Evolutionary conservation across 2,113 vertebrate genomes (phyloP).

Genomic region (Anolis carolinensis): DNA sequence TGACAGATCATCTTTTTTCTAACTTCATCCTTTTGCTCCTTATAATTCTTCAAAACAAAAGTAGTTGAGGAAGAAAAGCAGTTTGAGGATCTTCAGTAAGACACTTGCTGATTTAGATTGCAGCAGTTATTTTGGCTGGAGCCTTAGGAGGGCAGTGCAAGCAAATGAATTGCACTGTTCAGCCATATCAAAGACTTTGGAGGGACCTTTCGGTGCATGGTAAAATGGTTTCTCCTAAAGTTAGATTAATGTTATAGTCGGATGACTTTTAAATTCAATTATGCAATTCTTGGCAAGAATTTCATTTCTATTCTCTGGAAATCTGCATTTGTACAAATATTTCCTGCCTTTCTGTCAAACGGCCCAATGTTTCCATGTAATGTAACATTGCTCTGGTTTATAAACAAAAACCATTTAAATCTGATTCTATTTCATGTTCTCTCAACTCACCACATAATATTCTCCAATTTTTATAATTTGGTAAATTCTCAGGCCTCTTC

Average conservation of each 20-base stretch:
- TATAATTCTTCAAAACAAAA: not conserved
- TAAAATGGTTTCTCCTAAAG: not conserved
- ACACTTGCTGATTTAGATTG: too few relatives aligned
- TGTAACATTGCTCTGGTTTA: not conserved
- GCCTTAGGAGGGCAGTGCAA: conserved; percentile 32
- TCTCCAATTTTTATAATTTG: too few relatives aligned
- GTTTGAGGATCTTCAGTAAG: not conserved
- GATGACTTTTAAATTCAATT: not conserved
- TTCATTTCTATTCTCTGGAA: not conserved
- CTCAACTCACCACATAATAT: not conserved
- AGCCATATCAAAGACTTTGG: not conserved
- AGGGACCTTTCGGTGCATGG: not conserved
- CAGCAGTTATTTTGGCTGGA: not conserved
- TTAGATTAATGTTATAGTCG: not conserved
- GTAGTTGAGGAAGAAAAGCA: not conserved
- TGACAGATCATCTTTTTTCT: not conserved
- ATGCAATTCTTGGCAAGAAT: not conserved
- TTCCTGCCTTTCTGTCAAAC: not conserved
- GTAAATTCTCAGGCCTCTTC: too few relatives aligned
- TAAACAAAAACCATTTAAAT: not conserved
- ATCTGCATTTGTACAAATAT: conserved; percentile 3
- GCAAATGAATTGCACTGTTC: not conserved
- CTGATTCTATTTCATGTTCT: not conserved
- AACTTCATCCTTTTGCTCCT: not conserved
- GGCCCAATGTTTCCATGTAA: not conserved